A percentile compares a stretch with the other conserved stretches of the same genome.
Evolutionary conservation across 2,888 invertebrate species (phyloP).

Genomic region (Sipha maydis): DNA sequence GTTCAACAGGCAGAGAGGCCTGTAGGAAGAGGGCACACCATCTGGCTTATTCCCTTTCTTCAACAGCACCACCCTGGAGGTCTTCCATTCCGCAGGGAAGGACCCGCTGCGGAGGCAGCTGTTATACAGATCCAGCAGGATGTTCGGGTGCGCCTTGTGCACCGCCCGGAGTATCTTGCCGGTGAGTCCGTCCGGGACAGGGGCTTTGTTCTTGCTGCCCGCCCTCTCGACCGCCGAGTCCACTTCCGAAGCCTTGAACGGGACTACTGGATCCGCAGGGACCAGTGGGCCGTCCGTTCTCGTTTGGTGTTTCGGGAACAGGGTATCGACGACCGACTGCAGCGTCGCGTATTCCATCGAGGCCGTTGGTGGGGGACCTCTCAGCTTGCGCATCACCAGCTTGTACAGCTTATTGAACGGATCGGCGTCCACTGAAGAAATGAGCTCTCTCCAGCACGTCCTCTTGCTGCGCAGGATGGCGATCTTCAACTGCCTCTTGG

Average conservation of each 20-base stretch:
- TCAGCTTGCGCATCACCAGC: background rate
- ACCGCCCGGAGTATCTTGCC: background rate
- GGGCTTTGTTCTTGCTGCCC: conserved; percentile 2
- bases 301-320: conserved; percentile 30
- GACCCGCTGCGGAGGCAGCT: background rate
- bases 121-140: background rate
- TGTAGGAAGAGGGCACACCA: too few relatives aligned
- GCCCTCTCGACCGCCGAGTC: conserved; percentile 5
- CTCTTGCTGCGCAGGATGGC: background rate
- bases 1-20: too few relatives aligned
- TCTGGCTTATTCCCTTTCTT: too few relatives aligned
- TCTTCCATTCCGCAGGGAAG: too few relatives aligned
- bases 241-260: conserved; percentile 19
- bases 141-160: background rate
- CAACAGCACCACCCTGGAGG: too few relatives aligned
- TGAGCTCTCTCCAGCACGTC: background rate
- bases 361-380: background rate
- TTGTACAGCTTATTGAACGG: background rate
- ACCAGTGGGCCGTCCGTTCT: conserved; percentile 34
- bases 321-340: background rate
- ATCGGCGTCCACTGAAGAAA: background rate
- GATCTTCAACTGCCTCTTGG: too few relatives aligned
- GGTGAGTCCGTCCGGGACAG: background rate
- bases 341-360: background rate
- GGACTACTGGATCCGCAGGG: background rate